These are phyloP conservation scores for Coelopa frigida DNA, from an alignment of 1,140 invertebrate species.

Conservation along the genomic window DNA sequence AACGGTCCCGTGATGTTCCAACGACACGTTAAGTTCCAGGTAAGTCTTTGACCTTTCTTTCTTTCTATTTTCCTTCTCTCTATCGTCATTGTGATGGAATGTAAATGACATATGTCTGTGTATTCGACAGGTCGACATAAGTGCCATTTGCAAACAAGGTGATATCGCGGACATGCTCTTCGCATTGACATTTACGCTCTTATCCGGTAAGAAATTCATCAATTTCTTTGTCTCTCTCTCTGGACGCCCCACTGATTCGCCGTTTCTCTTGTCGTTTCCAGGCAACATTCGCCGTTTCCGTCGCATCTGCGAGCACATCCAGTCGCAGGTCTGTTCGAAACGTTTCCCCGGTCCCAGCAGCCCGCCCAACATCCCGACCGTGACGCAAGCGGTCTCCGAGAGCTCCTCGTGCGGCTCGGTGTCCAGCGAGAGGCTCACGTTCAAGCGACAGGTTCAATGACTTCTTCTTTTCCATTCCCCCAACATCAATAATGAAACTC, in stretches of 20 bases:
- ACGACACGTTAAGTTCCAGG: slow-evolving; percentile 91
- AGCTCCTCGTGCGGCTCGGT: slow-evolving; percentile 77
- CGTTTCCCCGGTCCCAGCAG: slow-evolving; percentile 48
- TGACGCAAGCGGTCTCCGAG: slow-evolving; percentile 49
- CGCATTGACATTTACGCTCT: slow-evolving; percentile 90
- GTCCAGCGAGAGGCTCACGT: slow-evolving; percentile 62
- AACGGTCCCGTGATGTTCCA: slow-evolving; percentile 94
- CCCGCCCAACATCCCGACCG: slow-evolving; percentile 60
- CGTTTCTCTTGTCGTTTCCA: slow-evolving; percentile 35
- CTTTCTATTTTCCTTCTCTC: no score
- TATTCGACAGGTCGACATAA: slow-evolving; percentile 55
- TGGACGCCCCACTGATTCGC: not conserved
- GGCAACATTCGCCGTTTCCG: slow-evolving; percentile 92
- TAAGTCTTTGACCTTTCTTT: slow-evolving; percentile 37
- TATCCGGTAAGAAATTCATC: slow-evolving; percentile 79
- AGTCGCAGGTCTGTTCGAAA: slow-evolving; percentile 70
- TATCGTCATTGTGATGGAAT: not conserved
- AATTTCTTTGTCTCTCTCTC: not conserved
- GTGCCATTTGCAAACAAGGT: slow-evolving; percentile 62
- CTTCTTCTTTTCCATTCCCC: not conserved
- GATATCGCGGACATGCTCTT: slow-evolving; percentile 78
- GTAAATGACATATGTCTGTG: no score
- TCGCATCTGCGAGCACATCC: slow-evolving; percentile 93
- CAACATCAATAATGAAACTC: not conserved
- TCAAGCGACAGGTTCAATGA: slow-evolving; percentile 43